Evolutionary conservation across 2,888 invertebrate species (phyloP).

Genomic region (Loripinus fragilis): DNA sequence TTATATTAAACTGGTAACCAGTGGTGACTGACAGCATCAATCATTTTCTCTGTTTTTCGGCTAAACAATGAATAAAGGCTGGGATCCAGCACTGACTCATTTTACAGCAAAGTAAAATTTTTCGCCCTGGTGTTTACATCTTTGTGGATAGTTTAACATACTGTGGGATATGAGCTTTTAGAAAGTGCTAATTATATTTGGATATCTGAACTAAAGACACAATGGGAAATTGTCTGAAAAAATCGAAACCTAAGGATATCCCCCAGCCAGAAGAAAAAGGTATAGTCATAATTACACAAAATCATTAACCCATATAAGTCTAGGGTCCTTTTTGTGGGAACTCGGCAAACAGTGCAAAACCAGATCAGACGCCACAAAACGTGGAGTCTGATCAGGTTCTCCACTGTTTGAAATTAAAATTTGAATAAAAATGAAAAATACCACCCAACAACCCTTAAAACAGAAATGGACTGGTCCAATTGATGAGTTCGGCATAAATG

Average conservation of each 20-base stretch:
- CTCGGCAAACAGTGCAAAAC: too few relatives aligned
- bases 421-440: too few relatives aligned
- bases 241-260: background rate
- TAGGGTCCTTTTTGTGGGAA: too few relatives aligned
- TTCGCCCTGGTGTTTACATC: background rate
- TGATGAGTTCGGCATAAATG: too few relatives aligned
- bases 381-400: too few relatives aligned
- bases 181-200: background rate
- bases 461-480: too few relatives aligned
- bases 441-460: too few relatives aligned
- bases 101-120: background rate
- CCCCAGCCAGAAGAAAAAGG: background rate
- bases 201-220: background rate
- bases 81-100: slow-evolving; percentile 16
- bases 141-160: slow-evolving; percentile 17
- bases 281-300: too few relatives aligned
- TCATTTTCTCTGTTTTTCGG: background rate
- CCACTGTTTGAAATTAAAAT: too few relatives aligned
- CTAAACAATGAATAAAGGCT: background rate
- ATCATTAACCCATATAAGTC: too few relatives aligned
- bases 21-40: slow-evolving; percentile 9
- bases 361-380: too few relatives aligned
- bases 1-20: slow-evolving; percentile 9
- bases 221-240: slow-evolving; percentile 17
- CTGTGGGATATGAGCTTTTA: background rate